These are phyloP conservation scores for Hydropsyche tenuis DNA, from an alignment of 1,140 invertebrate species.

Conservation along the genomic window DNA sequence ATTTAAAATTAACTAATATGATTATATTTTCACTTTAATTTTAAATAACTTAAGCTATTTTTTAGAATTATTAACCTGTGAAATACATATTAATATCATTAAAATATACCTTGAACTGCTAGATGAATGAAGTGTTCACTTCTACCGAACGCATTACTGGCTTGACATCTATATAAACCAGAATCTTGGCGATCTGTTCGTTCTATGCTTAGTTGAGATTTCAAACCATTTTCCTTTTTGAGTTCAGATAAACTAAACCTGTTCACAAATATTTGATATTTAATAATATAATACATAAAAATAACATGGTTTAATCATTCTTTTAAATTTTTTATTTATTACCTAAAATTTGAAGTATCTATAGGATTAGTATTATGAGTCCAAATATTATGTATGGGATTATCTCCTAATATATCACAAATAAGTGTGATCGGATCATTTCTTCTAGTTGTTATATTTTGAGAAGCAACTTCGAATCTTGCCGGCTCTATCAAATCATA, in stretches of 20 bases:
- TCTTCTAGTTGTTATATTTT: constrained; percentile 73
- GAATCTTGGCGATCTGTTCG: constrained; percentile 79
- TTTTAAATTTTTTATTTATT: too few relatives aligned
- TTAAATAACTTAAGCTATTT: too few relatives aligned
- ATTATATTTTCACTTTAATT: too few relatives aligned
- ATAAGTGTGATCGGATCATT: constrained; percentile 74
- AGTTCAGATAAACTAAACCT: constrained; percentile 67
- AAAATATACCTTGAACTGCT: constrained; percentile 84
- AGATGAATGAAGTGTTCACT: constrained; percentile 85
- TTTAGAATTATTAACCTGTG: too few relatives aligned
- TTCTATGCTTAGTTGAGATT: constrained; percentile 72
- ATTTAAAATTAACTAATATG: not conserved
- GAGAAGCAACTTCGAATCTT: constrained; percentile 75
- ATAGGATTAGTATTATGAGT: constrained; percentile 69
- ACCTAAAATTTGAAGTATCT: constrained; percentile 70
- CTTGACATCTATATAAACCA: constrained; percentile 84
- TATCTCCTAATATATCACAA: constrained; percentile 86
- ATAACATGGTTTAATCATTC: too few relatives aligned
- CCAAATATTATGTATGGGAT: constrained; percentile 83
- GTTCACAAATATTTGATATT: constrained; percentile 10
- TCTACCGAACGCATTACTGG: constrained; percentile 82
- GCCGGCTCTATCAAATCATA: constrained; percentile 71
- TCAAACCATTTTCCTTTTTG: constrained; percentile 72
- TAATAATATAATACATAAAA: not conserved
- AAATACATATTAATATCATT: too few relatives aligned